These are phyloP conservation scores for Babylonia areolata DNA, from an alignment of 1,140 invertebrate species.

Conservation along the genomic window DNA sequence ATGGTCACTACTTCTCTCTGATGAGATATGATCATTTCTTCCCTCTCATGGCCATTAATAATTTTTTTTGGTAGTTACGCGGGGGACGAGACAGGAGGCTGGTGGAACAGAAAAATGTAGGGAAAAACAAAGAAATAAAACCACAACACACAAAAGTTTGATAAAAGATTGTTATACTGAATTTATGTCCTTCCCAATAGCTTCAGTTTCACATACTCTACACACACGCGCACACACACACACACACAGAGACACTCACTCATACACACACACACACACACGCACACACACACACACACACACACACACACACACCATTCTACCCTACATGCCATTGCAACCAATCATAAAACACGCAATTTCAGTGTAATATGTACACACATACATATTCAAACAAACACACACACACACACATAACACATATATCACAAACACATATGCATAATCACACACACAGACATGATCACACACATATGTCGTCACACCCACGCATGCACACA, in stretches of 20 bases:
- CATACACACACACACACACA: constrained; percentile 7
- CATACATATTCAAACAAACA: not conserved
- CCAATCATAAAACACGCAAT: not conserved
- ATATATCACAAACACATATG: not conserved
- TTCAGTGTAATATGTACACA: not conserved
- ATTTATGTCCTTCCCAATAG: too few relatives aligned
- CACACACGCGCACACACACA: not conserved
- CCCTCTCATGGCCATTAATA: too few relatives aligned
- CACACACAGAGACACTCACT: not conserved
- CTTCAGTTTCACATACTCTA: too few relatives aligned
- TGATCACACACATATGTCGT: not conserved
- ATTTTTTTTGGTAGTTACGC: too few relatives aligned
- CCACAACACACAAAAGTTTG: too few relatives aligned
- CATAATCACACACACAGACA: not conserved
- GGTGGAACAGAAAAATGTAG: too few relatives aligned
- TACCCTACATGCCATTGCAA: not conserved
- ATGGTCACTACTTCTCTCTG: too few relatives aligned
- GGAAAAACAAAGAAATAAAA: too few relatives aligned
- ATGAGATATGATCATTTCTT: too few relatives aligned
- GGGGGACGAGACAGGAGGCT: too few relatives aligned
- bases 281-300: constrained; percentile 1
- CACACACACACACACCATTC: constrained; percentile 17
- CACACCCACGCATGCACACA: not conserved
- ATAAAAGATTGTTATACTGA: too few relatives aligned
- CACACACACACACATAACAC: not conserved